These are phyloP conservation scores for Sitophilus oryzae DNA, from an alignment of 1,140 invertebrate genomes.

Conservation along the genomic window DNA sequence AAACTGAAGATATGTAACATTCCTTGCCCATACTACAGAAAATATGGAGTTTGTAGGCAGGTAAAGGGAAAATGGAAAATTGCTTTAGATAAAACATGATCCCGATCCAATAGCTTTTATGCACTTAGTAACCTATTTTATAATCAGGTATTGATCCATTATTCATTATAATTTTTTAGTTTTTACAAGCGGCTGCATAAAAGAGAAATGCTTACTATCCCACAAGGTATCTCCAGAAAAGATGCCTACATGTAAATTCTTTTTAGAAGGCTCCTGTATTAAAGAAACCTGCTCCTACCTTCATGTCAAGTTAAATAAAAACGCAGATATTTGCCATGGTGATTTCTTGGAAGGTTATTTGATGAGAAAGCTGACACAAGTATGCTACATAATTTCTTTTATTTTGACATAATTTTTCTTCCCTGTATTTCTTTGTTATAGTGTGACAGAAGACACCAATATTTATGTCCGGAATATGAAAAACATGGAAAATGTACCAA, in stretches of 20 bases:
- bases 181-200: slow-evolving; percentile 75
- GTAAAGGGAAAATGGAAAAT: slow-evolving; percentile 60
- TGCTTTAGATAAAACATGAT: slow-evolving; percentile 80
- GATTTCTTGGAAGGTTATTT: slow-evolving; percentile 79
- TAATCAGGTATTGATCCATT: not conserved
- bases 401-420: too few relatives aligned
- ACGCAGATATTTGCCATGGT: slow-evolving; percentile 70
- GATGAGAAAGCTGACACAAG: slow-evolving; percentile 56
- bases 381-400: too few relatives aligned
- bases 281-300: slow-evolving; percentile 77
- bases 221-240: slow-evolving; percentile 79
- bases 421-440: too few relatives aligned
- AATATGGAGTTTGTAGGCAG: slow-evolving; percentile 78
- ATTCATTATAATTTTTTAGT: slow-evolving; percentile 49
- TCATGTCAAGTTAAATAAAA: slow-evolving; percentile 79
- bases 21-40: slow-evolving; percentile 78
- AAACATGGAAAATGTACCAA: slow-evolving; percentile 53
- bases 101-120: slow-evolving; percentile 76
- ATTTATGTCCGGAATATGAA: slow-evolving; percentile 59
- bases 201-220: slow-evolving; percentile 70
- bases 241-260: slow-evolving; percentile 90
- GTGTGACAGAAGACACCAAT: slow-evolving; percentile 65
- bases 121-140: slow-evolving; percentile 57
- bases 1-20: slow-evolving; percentile 62
- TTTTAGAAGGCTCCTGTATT: slow-evolving; percentile 73